Evolutionary conservation across 2,888 invertebrate genomes (phyloP).

Genomic region (Allolobophora icterica): DNA sequence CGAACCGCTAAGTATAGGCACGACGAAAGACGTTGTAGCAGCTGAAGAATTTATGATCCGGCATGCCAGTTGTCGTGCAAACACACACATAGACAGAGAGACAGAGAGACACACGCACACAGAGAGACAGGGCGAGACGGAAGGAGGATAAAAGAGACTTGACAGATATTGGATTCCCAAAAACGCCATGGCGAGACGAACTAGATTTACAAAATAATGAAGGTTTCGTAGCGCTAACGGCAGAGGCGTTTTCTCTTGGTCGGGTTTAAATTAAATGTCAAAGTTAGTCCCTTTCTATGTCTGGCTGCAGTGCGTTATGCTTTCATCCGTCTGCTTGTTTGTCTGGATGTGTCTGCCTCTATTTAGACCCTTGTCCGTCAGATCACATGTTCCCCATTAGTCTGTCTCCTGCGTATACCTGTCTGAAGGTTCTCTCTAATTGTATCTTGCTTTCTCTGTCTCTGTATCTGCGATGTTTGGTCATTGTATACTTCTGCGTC

Average conservation of each 20-base stretch:
- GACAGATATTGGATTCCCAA: neutral
- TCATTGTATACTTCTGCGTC: neutral
- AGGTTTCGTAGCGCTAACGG: neutral
- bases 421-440: neutral
- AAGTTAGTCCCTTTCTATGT: neutral
- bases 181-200: neutral
- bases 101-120: too few relatives aligned
- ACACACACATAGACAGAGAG: too few relatives aligned
- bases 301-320: neutral
- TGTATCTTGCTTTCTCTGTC: neutral
- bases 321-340: neutral
- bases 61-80: too few relatives aligned
- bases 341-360: neutral
- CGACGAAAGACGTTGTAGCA: neutral
- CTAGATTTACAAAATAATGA: neutral
- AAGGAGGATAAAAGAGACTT: neutral
- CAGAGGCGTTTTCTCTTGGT: neutral
- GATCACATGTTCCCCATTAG: neutral
- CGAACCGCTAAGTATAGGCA: neutral
- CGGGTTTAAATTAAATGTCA: neutral
- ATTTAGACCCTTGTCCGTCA: neutral
- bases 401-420: neutral
- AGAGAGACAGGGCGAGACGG: too few relatives aligned
- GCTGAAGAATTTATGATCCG: neutral
- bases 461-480: neutral